Conservation (phyloP, 2,888 invertebrate species). For the Drosophila paramelanica region DNA sequence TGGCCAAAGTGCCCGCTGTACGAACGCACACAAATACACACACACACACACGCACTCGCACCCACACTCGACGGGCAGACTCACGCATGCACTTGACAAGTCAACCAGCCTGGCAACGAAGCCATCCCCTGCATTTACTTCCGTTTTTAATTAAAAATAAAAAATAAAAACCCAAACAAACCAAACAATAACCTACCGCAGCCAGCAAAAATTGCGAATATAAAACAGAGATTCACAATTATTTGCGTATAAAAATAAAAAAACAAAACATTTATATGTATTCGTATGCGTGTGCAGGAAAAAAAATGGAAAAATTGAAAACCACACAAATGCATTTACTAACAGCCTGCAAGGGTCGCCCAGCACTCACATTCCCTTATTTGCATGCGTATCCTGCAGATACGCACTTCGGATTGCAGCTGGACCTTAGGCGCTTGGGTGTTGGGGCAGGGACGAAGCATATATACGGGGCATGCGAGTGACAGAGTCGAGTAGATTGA, state of each 20-base stretch:
- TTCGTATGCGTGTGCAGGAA: neutral
- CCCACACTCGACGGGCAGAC: slow-evolving; percentile 19
- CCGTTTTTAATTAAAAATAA: slow-evolving; percentile 82
- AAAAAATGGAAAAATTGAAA: slow-evolving; percentile 58
- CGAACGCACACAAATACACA: slow-evolving; percentile 35
- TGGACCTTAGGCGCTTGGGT: slow-evolving; percentile 18
- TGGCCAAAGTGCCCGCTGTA: slow-evolving; percentile 74
- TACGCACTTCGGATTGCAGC: slow-evolving; percentile 68
- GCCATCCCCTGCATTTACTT: slow-evolving; percentile 70
- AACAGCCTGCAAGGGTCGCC: slow-evolving; percentile 64
- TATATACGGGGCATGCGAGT: neutral
- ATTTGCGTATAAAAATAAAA: slow-evolving; percentile 73
- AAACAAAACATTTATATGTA: slow-evolving; percentile 30
- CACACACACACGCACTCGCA: slow-evolving; percentile 15
- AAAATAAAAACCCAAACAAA: slow-evolving; percentile 69
- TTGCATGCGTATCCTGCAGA: slow-evolving; percentile 73
- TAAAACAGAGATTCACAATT: slow-evolving; percentile 74
- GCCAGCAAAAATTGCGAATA: slow-evolving; percentile 51
- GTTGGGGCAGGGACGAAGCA: neutral
- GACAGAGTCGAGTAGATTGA: slow-evolving; percentile 22
- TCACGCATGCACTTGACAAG: slow-evolving; percentile 63
- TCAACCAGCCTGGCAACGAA: slow-evolving; percentile 27
- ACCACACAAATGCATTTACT: slow-evolving; percentile 69
- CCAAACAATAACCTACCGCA: slow-evolving; percentile 74
- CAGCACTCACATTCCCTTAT: slow-evolving; percentile 49